phyloP scores from a whole-genome alignment of 2,113 vertebrate genomes.

The Ceyx melanurus region DNA sequence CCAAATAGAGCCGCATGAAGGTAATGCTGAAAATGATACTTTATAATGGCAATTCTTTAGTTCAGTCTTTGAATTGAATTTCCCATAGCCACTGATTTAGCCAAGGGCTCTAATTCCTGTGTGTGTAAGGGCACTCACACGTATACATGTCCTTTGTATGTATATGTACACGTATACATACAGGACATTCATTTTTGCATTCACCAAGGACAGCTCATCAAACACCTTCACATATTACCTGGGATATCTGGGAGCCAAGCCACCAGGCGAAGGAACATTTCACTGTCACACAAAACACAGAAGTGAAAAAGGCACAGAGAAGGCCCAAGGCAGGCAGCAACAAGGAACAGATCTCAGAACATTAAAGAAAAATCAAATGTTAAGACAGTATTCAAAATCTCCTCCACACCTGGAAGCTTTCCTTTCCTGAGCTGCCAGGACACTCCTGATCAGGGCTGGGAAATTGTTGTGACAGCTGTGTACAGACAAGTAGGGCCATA shows the following conservation, averaged over 20 bases:
- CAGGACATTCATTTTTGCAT: neutral
- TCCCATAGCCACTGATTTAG: neutral
- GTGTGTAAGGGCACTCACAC: accelerated
- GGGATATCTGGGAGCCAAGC: neutral
- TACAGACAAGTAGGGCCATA: neutral
- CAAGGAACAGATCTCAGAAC: neutral
- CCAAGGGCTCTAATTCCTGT: neutral
- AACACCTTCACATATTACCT: neutral
- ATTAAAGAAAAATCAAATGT: neutral
- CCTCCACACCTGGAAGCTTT: neutral
- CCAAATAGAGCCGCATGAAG: neutral
- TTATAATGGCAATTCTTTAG: neutral
- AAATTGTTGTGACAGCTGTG: neutral
- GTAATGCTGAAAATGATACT: neutral
- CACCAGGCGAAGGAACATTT: neutral
- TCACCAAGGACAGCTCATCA: neutral
- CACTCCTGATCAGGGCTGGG: neutral
- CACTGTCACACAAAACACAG: neutral
- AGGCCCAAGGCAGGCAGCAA: neutral
- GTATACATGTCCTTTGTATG: neutral
- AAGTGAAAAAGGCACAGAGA: neutral
- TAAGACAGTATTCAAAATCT: neutral
- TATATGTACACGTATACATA: accelerated
- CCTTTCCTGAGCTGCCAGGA: neutral
- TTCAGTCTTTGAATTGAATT: neutral